Percentiles rank a stretch among this genome's conserved stretches.
These are phyloP conservation scores for Sebastes elongatus DNA, from an alignment of 2,797 vertebrate species.

Conservation along the genomic window DNA sequence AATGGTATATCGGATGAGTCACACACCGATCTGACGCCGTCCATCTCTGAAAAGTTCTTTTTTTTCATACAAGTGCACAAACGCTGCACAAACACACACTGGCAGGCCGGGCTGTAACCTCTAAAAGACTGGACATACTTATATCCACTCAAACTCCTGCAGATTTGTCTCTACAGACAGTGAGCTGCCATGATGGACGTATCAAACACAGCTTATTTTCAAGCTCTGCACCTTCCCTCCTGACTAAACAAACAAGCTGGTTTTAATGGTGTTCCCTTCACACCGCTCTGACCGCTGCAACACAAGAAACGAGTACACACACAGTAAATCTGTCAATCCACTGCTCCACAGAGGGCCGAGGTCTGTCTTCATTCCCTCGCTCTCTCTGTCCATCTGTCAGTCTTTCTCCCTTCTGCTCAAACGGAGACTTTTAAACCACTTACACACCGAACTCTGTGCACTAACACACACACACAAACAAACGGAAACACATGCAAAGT, in stretches of 20 bases:
- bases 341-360: constrained; percentile 43
- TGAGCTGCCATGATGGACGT: constrained; percentile 27
- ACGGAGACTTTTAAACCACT: constrained; percentile 31
- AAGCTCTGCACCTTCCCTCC: constrained; percentile 17
- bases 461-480: not conserved
- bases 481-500: not conserved
- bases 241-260: constrained; percentile 48
- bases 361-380: constrained; percentile 43
- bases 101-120: not conserved
- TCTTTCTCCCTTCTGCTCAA: constrained; percentile 43
- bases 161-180: not conserved
- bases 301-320: constrained; percentile 26
- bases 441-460: not conserved
- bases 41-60: constrained; percentile 42
- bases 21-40: constrained; percentile 49
- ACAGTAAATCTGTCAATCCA: constrained; percentile 62
- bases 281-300: constrained; percentile 43
- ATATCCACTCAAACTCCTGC: constrained; percentile 10
- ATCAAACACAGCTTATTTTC: constrained; percentile 34
- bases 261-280: constrained; percentile 61
- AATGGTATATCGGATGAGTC: constrained; percentile 77
- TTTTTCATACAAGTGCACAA: not conserved
- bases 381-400: constrained; percentile 63
- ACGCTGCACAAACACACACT: not conserved
- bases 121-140: not conserved